Percentiles rank a stretch among this genome's conserved stretches.
These are phyloP conservation scores for Ylistrum balloti DNA, from an alignment of 1,140 invertebrate species.

Conservation along the genomic window DNA sequence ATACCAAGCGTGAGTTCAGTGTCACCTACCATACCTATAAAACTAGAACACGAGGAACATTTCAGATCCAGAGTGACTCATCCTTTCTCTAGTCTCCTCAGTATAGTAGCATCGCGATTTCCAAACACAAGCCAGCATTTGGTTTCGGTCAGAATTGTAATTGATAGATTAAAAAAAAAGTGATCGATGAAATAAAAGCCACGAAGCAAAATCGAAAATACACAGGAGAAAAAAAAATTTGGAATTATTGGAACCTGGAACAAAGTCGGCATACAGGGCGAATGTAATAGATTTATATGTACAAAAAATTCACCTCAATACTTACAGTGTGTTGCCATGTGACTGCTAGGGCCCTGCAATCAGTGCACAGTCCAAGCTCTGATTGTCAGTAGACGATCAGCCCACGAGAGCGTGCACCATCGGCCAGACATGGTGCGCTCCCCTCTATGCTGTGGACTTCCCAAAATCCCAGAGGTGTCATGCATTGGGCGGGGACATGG, in stretches of 20 bases:
- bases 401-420: not conserved
- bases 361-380: not conserved
- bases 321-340: not conserved
- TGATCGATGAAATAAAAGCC: conserved; percentile 18
- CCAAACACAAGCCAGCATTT: not conserved
- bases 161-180: conserved; percentile 25
- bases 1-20: too few relatives aligned
- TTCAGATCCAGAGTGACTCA: not conserved
- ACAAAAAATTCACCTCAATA: conserved; percentile 24
- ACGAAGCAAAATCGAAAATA: not conserved
- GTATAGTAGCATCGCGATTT: not conserved
- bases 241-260: not conserved
- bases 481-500: not conserved
- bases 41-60: not conserved
- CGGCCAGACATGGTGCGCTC: not conserved
- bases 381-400: not conserved
- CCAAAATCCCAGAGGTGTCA: not conserved
- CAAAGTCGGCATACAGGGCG: conserved; percentile 2
- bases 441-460: not conserved
- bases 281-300: conserved; percentile 36
- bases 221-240: not conserved
- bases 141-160: conserved; percentile 32
- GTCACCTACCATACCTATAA: too few relatives aligned
- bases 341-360: conserved; percentile 36
- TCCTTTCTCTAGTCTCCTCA: not conserved